Base-by-base conservation (phyloP, 2,888 invertebrate genomes). In the Mongoloraphidia duomilia region DNA sequence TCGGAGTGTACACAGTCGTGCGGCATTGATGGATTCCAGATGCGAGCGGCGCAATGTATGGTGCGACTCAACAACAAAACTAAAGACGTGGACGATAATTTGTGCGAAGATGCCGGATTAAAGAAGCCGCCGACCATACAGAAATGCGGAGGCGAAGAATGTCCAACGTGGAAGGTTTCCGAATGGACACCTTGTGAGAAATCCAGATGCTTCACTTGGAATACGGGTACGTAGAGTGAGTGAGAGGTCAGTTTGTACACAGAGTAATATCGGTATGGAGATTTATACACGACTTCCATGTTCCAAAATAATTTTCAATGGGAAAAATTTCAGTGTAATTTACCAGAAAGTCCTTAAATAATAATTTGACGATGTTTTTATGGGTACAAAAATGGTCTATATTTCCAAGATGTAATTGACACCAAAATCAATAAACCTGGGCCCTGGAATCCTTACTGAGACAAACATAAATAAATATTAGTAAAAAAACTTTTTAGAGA, bases 1-100 rank as follows among this genome's bases (percentile, higher is more conserved):
- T 84, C 90, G 0, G 74, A 79, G 11, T 94, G 94, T 63, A 87
- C 85, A 2, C 82, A 84, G 55, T 79, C 80, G 1, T 94, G 93
- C 60, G 88, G 88, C 1, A 82, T 82, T 40, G 75, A 75, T 48
- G 91, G 90, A 2, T 73, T 75, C 54, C 74, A 82, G 74, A 79
- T 80, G 63, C 76, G 83, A 57, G 79, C 77, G 46, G 80, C 79
- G 1, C 77, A 84, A 51, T 86, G 87, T 61, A 79, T 86, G 65
- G 84, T 69, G 33, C 68, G 70, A 36, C 59, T 74, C 10, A 67
- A 73, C 55, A 77, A 78, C 57, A 67, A 69, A 9, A 73, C 74
- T 1, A 72, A 75, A 52, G 70, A 73, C 14, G 80, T 84, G 36
- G 80, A 79, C 55, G 75, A 75, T 53, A 75, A 72, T 50, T 65